A percentile compares a stretch with the other conserved stretches of the same genome.
Conservation (phyloP, 2,888 invertebrate species). For the Tenthredo amoena region DNA sequence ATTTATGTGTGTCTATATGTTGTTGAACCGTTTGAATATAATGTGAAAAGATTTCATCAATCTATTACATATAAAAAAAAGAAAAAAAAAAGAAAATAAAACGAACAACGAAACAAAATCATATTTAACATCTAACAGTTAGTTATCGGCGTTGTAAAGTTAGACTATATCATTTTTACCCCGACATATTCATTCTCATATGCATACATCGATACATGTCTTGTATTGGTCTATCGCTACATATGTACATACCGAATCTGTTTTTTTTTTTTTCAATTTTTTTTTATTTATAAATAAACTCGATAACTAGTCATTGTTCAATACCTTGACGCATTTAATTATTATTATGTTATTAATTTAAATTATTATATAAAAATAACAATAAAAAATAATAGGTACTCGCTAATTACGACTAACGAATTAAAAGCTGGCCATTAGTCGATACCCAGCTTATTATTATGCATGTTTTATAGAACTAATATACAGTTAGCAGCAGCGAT, state of each 20-base stretch:
- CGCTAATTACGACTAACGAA: slow-evolving; percentile 70
- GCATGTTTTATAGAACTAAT: slow-evolving; percentile 41
- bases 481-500: slow-evolving; percentile 81
- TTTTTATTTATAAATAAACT: slow-evolving; percentile 30
- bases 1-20: not conserved
- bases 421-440: slow-evolving; percentile 68
- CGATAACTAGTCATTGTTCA: slow-evolving; percentile 41
- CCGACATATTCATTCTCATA: not conserved
- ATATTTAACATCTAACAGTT: slow-evolving; percentile 16
- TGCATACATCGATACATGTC: not conserved
- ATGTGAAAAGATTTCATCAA: not conserved
- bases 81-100: not conserved
- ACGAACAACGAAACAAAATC: not conserved
- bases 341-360: slow-evolving; percentile 22
- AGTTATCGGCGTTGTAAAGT: not conserved
- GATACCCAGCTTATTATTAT: slow-evolving; percentile 62
- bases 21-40: not conserved
- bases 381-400: slow-evolving; percentile 59
- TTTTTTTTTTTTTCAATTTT: not conserved
- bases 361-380: slow-evolving; percentile 55
- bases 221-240: slow-evolving; percentile 18
- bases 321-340: slow-evolving; percentile 21
- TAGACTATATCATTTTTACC: not conserved
- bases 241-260: slow-evolving; percentile 34
- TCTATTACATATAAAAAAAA: not conserved